phyloP scores from a whole-genome alignment of 2,113 vertebrate species.

The Trogon melanurus region DNA sequence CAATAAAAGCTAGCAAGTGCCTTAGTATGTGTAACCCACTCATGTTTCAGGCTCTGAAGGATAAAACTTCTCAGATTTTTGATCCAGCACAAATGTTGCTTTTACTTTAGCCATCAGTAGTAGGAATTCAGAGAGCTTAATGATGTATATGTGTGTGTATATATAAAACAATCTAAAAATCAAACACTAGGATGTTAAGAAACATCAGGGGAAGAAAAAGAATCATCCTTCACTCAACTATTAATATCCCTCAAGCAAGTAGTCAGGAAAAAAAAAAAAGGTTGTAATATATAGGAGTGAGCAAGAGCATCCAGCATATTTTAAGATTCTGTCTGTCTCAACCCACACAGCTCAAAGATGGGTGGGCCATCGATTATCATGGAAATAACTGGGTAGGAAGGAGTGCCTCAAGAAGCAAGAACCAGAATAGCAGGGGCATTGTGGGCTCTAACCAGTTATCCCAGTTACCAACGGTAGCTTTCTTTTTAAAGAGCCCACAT shows the following conservation, averaged over 20 bases:
- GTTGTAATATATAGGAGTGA: neutral
- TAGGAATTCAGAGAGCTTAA: neutral
- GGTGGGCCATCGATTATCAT: conserved; percentile 8
- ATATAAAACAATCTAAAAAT: too few species aligned
- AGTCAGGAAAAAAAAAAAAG: neutral
- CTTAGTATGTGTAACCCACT: neutral
- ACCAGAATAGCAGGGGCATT: conserved; percentile 7
- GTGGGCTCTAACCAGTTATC: conserved; percentile 1
- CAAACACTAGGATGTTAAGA: neutral
- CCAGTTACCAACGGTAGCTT: neutral
- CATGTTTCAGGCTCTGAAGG: neutral
- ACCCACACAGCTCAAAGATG: neutral
- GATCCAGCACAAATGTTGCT: neutral
- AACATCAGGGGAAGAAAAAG: neutral
- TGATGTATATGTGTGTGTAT: neutral
- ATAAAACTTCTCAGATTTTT: neutral
- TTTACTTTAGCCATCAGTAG: neutral
- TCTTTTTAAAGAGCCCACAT: neutral
- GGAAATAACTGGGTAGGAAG: conserved; percentile 14
- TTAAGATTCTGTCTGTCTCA: neutral
- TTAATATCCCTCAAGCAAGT: neutral
- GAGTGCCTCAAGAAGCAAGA: conserved; percentile 20
- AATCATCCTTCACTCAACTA: neutral
- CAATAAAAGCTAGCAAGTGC: neutral
- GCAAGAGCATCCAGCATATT: neutral